Conservation (phyloP, 2,888 invertebrate genomes). For the Anarsia innoxiella region DNA sequence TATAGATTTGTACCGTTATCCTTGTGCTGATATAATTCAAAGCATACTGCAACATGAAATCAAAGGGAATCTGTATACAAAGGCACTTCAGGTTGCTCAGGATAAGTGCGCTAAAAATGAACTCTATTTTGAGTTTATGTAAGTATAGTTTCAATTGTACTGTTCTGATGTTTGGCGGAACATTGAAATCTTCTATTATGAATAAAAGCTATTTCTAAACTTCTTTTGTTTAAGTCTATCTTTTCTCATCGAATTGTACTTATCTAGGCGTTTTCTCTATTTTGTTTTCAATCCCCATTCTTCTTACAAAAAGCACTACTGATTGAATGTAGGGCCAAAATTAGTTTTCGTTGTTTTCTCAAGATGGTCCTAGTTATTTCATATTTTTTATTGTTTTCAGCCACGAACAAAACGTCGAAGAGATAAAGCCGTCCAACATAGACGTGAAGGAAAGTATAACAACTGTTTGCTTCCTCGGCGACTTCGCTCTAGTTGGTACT, state of each 20-base stretch:
- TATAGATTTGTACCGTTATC: constrained; percentile 76
- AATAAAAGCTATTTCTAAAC: too few species aligned
- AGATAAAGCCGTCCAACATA: constrained; percentile 65
- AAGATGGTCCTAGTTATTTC: too few species aligned
- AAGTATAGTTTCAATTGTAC: constrained; percentile 39
- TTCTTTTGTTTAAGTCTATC: too few species aligned
- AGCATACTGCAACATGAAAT: constrained; percentile 79
- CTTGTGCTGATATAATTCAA: constrained; percentile 80
- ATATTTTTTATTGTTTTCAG: constrained; percentile 32
- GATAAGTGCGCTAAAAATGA: constrained; percentile 55
- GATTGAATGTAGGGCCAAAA: too few species aligned
- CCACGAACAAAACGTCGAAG: constrained; percentile 62
- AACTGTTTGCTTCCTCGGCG: constrained; percentile 72
- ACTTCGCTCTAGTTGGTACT: constrained; percentile 60
- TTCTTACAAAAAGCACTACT: too few species aligned
- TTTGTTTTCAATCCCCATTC: too few species aligned
- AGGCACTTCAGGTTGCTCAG: constrained; percentile 70
- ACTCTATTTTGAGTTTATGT: constrained; percentile 79
- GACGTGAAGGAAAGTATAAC: constrained; percentile 74
- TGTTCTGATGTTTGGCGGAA: too few species aligned
- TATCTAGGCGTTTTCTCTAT: too few species aligned
- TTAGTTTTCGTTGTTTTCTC: too few species aligned
- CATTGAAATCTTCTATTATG: too few species aligned
- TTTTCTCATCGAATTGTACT: too few species aligned
- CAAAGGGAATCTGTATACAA: constrained; percentile 72